Base-by-base conservation (phyloP, 2,797 vertebrate genomes). In the Enteromius radiatus region DNA sequence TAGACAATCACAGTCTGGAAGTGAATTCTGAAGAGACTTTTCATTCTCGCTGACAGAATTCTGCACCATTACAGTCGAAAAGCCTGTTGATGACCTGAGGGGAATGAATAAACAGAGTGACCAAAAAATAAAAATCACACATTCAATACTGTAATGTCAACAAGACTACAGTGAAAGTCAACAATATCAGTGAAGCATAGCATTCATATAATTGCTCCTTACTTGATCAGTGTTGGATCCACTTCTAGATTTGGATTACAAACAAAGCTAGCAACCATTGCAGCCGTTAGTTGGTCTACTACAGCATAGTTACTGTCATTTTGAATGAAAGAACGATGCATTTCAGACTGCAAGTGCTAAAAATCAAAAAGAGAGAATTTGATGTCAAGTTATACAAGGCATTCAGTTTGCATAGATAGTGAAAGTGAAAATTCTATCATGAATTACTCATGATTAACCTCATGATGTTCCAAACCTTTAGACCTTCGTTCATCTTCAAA, bases 321-420 rank as follows among this genome's bases (percentile, higher is more conserved):
- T 84, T 78, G 85, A 0, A 92, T 95, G 88, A 96, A 98, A 1
- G 0, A 19, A 59, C 81, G 92, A 86, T 97, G 97, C 87, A 85
- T 92, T 67, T 92, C 89, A 1, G 95, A 95, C 89, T 93, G 92
- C 59, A 97, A 92, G 74, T 98, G 97, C 97, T 98, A 89, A 21
- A 78, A 67, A 59, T 43, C 17, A 73, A 80, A 23, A 23, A 86
- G 8, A 86, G 8, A 76, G 2, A 69, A 28, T 67, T 4, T n/a
- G 4, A 12, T 26, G 49, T 33, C 26, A 64, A 33, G 6, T 41
- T 15, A 38, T 43, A 54, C 5, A 47, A 21, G 56, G 11, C 23
- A 59, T 59, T 59, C 4, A 64, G 61, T 63, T 23, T 61, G 12
- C 59, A 61, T 61, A 56, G n/a, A 56, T 23, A 12, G 54, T 23